A percentile compares a stretch with the other conserved stretches of the same genome.
phyloP scores from a whole-genome alignment of 2,888 invertebrate genomes.

The Mythimna pallens region DNA sequence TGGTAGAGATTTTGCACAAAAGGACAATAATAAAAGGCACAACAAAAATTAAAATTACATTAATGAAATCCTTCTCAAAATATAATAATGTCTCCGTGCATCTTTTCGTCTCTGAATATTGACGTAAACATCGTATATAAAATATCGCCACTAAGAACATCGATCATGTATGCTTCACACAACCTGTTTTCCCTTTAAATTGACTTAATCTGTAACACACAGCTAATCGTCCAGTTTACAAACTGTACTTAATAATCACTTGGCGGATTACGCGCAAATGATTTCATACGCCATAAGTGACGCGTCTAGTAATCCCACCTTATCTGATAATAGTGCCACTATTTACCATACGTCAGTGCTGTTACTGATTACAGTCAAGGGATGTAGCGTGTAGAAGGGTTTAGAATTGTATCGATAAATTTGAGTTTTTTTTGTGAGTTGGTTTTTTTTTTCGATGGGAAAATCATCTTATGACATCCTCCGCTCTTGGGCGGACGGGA shows the following conservation, averaged over 20 bases:
- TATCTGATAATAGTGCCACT: constrained; percentile 65
- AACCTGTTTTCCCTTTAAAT: constrained; percentile 21
- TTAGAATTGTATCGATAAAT: constrained; percentile 13
- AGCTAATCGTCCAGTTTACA: constrained; percentile 54
- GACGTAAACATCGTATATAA: background rate
- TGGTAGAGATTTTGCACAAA: too few relatives aligned
- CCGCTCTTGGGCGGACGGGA: too few relatives aligned
- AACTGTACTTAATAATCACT: constrained; percentile 50
- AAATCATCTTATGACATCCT: too few relatives aligned
- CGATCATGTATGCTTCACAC: constrained; percentile 15
- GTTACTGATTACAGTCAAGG: constrained; percentile 61
- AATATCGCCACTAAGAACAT: background rate
- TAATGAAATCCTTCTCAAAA: too few relatives aligned
- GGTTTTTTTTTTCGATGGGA: too few relatives aligned
- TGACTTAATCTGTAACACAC: constrained; percentile 41
- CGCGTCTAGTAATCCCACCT: constrained; percentile 60
- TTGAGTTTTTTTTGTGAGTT: too few relatives aligned
- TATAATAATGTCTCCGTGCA: background rate
- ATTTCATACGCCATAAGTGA: constrained; percentile 57
- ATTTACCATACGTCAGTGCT: constrained; percentile 68
- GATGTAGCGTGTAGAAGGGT: constrained; percentile 34
- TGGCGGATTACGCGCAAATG: constrained; percentile 63
- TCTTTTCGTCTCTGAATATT: background rate
- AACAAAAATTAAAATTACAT: too few relatives aligned
- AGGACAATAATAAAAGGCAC: too few relatives aligned